Evolutionary conservation across 2,113 vertebrate genomes (phyloP).

Genomic region (Antigone vipio): DNA sequence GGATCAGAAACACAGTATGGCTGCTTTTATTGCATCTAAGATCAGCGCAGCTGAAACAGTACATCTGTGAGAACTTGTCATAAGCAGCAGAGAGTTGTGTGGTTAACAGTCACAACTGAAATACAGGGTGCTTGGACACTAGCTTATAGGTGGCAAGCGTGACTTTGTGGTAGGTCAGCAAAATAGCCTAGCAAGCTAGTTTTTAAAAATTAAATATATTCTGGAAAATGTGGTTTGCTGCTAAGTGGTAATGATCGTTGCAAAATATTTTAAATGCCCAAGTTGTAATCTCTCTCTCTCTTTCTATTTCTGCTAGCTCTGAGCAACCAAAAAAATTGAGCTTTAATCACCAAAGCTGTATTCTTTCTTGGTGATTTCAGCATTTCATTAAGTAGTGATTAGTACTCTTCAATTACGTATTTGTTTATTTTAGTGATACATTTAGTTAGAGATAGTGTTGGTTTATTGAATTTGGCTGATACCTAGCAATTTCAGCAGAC

Average conservation of each 20-base stretch:
- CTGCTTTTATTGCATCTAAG: too few species aligned
- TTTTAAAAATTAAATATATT: conserved; percentile 5
- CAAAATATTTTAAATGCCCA: not conserved
- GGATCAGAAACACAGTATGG: not conserved
- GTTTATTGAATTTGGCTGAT: conserved; percentile 67
- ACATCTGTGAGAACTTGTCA: not conserved
- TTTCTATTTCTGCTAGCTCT: not conserved
- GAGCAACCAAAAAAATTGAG: not conserved
- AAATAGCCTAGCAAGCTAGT: not conserved
- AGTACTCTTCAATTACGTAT: conserved; percentile 69
- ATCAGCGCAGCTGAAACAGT: not conserved
- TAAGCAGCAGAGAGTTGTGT: not conserved
- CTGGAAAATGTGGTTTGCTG: not conserved
- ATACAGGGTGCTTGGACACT: not conserved
- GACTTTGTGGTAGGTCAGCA: not conserved
- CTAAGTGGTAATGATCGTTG: not conserved
- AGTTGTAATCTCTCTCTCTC: not conserved
- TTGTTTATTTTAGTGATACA: conserved; percentile 59
- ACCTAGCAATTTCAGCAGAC: conserved; percentile 58
- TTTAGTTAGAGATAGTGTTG: conserved; percentile 52
- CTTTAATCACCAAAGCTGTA: not conserved
- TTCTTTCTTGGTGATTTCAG: conserved; percentile 38
- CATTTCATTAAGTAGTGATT: conserved; percentile 68
- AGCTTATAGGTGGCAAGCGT: not conserved
- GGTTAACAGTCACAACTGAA: not conserved